Conservation (phyloP, 2,797 vertebrate genomes). For the Lutjanus argentimaculatus region DNA sequence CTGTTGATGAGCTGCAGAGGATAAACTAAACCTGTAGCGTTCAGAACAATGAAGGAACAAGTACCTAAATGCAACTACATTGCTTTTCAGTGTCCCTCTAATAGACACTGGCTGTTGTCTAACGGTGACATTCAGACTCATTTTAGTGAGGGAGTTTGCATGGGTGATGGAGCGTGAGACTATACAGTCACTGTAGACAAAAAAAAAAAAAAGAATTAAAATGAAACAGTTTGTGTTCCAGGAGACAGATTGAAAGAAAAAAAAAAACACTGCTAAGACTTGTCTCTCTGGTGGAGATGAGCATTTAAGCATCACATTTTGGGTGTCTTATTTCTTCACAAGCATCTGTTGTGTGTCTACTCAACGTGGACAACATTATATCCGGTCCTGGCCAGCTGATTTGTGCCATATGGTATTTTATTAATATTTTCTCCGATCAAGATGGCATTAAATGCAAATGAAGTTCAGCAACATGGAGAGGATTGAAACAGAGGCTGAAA, state of each 20-base stretch:
- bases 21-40: too few relatives aligned
- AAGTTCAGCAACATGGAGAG: slow-evolving; percentile 20
- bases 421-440: slow-evolving; percentile 15
- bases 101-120: not conserved
- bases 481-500: slow-evolving; percentile 3
- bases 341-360: slow-evolving; percentile 25
- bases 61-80: not conserved
- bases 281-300: slow-evolving; percentile 9
- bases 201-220: not conserved
- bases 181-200: not conserved
- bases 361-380: slow-evolving; percentile 4
- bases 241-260: slow-evolving; percentile 14
- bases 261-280: slow-evolving; percentile 16
- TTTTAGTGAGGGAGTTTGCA: not conserved
- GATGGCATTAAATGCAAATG: slow-evolving; percentile 31
- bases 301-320: not conserved
- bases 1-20: not conserved
- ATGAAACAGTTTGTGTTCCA: slow-evolving; percentile 8
- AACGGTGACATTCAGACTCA: not conserved
- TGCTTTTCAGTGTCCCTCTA: not conserved
- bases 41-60: not conserved
- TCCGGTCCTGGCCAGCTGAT: not conserved
- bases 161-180: not conserved
- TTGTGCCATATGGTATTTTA: slow-evolving; percentile 32
- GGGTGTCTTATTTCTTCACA: not conserved